phyloP scores from a whole-genome alignment of 2,113 vertebrate genomes.

The Lates calcarifer region DNA sequence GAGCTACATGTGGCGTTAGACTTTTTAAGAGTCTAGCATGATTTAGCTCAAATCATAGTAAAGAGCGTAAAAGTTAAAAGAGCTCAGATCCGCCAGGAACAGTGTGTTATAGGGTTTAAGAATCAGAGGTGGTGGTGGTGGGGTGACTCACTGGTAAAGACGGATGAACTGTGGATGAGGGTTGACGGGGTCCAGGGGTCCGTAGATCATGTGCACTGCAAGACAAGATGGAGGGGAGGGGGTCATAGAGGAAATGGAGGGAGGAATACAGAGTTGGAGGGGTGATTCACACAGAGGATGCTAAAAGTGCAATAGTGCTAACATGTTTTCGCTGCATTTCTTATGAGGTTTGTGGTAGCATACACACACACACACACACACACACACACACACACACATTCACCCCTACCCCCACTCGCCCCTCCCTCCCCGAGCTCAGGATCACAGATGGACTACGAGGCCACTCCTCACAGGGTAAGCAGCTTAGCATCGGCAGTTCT shows the following conservation, averaged over 20 bases:
- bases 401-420: neutral
- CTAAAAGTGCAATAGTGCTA: neutral
- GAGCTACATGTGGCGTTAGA: neutral
- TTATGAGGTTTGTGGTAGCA: neutral
- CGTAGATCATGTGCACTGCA: conserved; percentile 96
- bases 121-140: neutral
- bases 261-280: neutral
- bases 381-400: neutral
- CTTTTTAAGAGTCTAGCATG: neutral
- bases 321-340: neutral
- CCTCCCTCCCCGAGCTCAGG: neutral
- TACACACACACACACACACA: neutral
- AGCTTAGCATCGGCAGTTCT: conserved; percentile 59
- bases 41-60: too few relatives aligned
- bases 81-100: neutral
- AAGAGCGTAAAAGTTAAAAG: too few relatives aligned
- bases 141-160: conserved; percentile 90
- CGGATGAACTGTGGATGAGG: conserved; percentile 93
- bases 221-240: conserved; percentile 31
- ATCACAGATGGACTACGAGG: conserved; percentile 64
- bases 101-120: neutral
- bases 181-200: conserved; percentile 94
- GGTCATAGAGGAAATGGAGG: neutral
- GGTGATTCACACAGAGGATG: neutral
- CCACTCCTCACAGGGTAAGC: conserved; percentile 61